Base-by-base conservation (phyloP, 2,797 vertebrate genomes). In the Acipenser oxyrinchus region DNA sequence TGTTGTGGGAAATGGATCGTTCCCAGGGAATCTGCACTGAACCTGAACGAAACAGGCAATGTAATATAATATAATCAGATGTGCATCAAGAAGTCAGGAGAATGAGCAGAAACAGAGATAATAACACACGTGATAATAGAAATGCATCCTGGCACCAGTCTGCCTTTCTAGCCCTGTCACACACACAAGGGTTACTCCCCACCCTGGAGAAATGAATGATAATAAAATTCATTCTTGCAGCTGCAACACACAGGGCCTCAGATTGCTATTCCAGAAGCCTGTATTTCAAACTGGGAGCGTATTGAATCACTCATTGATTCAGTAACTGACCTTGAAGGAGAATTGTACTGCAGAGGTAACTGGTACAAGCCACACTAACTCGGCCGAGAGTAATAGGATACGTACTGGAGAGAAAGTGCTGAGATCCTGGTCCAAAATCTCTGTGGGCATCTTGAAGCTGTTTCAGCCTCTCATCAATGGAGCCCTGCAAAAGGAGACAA, bases 11-110 rank as follows among this genome's bases (percentile, higher is more conserved):
- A 81, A 98, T 97, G 78, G 95, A 94, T 77, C 96, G 89, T 79
- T 99, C 96, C 95, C 96, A 98, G n/a, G 53, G 95, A 70, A 98
- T 91, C 84, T 99, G 96, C 74, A 98, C 96, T 15, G 96, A 99
- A 79, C 93, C 96, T 99, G 83, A 69, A 74, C 75, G 51, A 58
- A n/a, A 58, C 6, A 23, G 55, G 1, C 12, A 13, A 11, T 72
- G 68, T 68, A 13, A 11, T n/a, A 13, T n/a, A 58, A 13, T 58
- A 7, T 13, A 58, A 58, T 58, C 12, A n/a, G 55, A 58, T 58
- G 2, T 6, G 11, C 15, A 58, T 58, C 55, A 15, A 6, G 8
- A 13, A n/a, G 15, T n/a, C 55, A 13, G 63, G 15, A 66, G 68
- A 59, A 15, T 67, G n/a, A 9, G 60, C 15, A 60, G 74, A 75